phyloP scores from a whole-genome alignment of 2,888 invertebrate species.

The Drosophila testacea region DNA sequence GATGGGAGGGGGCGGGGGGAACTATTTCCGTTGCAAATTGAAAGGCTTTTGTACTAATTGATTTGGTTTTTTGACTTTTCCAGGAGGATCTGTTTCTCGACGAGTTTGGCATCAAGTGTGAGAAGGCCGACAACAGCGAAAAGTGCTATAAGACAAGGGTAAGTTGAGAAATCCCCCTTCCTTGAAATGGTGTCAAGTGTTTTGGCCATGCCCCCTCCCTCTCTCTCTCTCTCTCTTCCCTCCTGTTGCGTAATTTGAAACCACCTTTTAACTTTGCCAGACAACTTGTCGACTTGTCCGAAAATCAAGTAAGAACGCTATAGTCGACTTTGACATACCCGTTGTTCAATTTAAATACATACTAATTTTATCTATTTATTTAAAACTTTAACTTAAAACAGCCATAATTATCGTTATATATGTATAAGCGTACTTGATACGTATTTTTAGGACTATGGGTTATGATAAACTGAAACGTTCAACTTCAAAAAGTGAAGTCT shows the following conservation, averaged over 20 bases:
- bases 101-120: conserved; percentile 79
- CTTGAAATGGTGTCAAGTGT: conserved; percentile 42
- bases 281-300: conserved; percentile 63
- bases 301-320: not conserved
- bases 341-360: too few species aligned
- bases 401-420: too few species aligned
- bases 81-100: conserved; percentile 80
- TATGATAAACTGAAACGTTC: too few species aligned
- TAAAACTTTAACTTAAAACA: too few species aligned
- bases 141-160: conserved; percentile 79
- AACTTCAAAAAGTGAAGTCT: too few species aligned
- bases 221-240: too few species aligned
- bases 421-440: too few species aligned
- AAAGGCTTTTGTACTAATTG: conserved; percentile 37
- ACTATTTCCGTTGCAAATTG: conserved; percentile 54
- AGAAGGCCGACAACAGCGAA: conserved; percentile 69
- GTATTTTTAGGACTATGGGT: not conserved
- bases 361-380: too few species aligned
- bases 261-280: conserved; percentile 46
- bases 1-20: too few species aligned
- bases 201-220: not conserved
- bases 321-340: too few species aligned
- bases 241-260: conserved; percentile 48
- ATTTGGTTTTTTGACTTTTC: conserved; percentile 41
- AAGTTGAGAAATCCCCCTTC: conserved; percentile 46